phyloP scores from a whole-genome alignment of 2,888 invertebrate species.

The Romanomermis culicivorax region DNA sequence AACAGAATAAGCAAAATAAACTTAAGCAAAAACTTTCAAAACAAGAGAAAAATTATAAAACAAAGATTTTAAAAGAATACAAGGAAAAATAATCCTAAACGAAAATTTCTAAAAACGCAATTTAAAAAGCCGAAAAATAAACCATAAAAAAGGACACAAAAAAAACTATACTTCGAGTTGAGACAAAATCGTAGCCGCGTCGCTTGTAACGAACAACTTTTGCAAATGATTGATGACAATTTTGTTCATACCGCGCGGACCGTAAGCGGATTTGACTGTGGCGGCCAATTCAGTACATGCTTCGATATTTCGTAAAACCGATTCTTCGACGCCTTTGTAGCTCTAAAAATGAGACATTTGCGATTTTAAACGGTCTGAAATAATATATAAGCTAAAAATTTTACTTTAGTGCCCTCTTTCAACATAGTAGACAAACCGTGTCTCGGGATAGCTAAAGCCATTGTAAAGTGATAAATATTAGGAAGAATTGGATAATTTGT shows the following conservation, averaged over 20 bases:
- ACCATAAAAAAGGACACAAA: no score
- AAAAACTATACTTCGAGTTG: constrained; percentile 60
- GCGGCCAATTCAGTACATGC: constrained; percentile 88
- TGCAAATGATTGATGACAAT: constrained; percentile 98
- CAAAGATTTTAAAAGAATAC: no score
- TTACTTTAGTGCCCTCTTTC: constrained; percentile 27
- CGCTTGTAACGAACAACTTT: constrained; percentile 93
- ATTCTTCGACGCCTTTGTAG: constrained; percentile 82
- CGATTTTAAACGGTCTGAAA: neutral
- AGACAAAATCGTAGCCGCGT: constrained; percentile 89
- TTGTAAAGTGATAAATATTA: no score
- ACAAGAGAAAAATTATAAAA: no score
- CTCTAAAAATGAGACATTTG: constrained; percentile 34
- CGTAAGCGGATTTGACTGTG: constrained; percentile 79
- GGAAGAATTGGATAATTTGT: no score
- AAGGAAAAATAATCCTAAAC: no score
- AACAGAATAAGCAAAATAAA: no score
- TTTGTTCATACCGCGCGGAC: constrained; percentile 84
- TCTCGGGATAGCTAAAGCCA: constrained; percentile 23
- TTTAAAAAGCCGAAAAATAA: no score
- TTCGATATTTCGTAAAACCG: constrained; percentile 72
- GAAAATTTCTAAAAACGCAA: no score
- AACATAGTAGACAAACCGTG: constrained; percentile 24
- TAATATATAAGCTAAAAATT: no score
- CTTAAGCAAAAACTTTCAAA: no score